These are phyloP conservation scores for Zingel zingel DNA, from an alignment of 2,113 vertebrate genomes.

Conservation along the genomic window DNA sequence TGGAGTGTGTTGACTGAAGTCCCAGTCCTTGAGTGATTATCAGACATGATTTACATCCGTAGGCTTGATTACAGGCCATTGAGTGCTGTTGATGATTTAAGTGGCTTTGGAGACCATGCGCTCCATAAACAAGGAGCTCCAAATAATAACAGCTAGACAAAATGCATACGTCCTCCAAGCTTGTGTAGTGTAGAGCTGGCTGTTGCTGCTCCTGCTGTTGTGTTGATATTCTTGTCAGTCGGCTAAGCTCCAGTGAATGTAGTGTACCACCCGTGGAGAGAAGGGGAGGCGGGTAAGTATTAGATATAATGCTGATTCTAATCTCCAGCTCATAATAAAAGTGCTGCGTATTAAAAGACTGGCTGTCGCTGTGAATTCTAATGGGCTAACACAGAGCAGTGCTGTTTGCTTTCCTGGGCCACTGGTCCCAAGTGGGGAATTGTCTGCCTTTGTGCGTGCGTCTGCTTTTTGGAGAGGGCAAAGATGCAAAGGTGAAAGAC, in stretches of 20 bases:
- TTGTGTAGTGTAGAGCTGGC: constrained; percentile 12
- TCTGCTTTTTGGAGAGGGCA: constrained; percentile 49
- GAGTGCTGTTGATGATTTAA: constrained; percentile 63
- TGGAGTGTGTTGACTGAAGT: constrained; percentile 39
- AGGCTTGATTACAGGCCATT: constrained; percentile 56
- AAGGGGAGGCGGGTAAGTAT: constrained; percentile 38
- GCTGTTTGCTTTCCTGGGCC: constrained; percentile 58
- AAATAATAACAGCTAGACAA: constrained; percentile 63
- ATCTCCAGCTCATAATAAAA: constrained; percentile 71
- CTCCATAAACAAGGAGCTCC: constrained; percentile 56
- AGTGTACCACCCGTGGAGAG: constrained; percentile 54
- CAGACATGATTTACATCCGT: constrained; percentile 55
- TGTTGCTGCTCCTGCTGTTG: constrained; percentile 35
- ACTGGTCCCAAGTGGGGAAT: constrained; percentile 43
- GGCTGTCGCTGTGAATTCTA: constrained; percentile 63
- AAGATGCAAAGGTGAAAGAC: constrained; percentile 45
- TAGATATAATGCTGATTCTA: constrained; percentile 67
- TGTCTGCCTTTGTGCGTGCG: constrained; percentile 17
- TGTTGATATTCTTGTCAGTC: constrained; percentile 70
- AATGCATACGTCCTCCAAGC: constrained; percentile 41
- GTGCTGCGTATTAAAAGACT: constrained; percentile 55
- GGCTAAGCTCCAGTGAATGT: constrained; percentile 50
- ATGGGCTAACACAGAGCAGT: constrained; percentile 54
- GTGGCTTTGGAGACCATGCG: constrained; percentile 51
- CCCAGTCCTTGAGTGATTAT: constrained; percentile 36